A percentile compares a stretch with the other conserved stretches of the same genome.
Conservation (phyloP, 2,888 invertebrate species). For the Pyrrhopygopsis socrates region DNA sequence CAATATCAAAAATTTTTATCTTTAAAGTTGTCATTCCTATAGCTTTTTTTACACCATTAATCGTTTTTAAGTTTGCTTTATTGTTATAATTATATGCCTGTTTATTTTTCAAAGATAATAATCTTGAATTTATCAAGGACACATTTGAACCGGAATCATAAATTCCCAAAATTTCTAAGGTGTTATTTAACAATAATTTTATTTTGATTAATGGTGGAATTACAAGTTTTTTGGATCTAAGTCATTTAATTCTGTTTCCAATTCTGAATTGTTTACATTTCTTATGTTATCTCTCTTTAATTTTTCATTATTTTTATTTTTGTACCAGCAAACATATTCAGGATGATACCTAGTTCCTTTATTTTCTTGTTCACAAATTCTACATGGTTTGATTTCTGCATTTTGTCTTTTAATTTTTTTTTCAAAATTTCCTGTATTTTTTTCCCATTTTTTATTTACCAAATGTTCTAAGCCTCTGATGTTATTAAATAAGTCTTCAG, state of each 20-base stretch:
- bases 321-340: slow-evolving; percentile 16
- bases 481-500: slow-evolving; percentile 71
- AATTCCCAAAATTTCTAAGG: slow-evolving; percentile 9
- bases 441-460: slow-evolving; percentile 41
- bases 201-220: slow-evolving; percentile 22
- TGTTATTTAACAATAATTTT: slow-evolving; percentile 16
- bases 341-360: slow-evolving; percentile 7
- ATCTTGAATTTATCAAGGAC: slow-evolving; percentile 48
- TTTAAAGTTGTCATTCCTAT: slow-evolving; percentile 52
- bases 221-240: slow-evolving; percentile 35
- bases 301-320: not conserved
- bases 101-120: not conserved
- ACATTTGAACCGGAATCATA: slow-evolving; percentile 48
- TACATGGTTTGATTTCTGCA: not conserved
- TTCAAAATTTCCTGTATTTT: slow-evolving; percentile 8
- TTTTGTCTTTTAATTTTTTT: not conserved
- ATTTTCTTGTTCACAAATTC: slow-evolving; percentile 12
- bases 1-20: slow-evolving; percentile 65
- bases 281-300: not conserved
- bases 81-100: not conserved
- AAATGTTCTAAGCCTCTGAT: slow-evolving; percentile 62
- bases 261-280: slow-evolving; percentile 33
- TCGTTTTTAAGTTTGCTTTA: slow-evolving; percentile 43
- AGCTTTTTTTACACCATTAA: slow-evolving; percentile 41
- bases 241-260: slow-evolving; percentile 47